phyloP scores from a whole-genome alignment of 2,797 vertebrate species.

The Cygnus olor region DNA sequence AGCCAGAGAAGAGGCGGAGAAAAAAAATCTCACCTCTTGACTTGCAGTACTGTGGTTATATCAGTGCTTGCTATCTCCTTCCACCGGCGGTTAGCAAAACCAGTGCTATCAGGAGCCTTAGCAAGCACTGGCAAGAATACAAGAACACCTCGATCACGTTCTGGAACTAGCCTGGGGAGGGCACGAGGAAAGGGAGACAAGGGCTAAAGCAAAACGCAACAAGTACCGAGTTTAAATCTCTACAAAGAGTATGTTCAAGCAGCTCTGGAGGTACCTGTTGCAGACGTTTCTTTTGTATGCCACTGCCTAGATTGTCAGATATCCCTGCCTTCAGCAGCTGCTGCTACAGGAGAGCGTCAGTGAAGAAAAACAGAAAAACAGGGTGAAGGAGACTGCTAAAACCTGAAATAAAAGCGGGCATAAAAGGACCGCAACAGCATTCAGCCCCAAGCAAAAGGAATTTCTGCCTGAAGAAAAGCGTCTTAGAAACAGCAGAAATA shows the following conservation, averaged over 20 bases:
- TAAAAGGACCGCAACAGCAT: not conserved
- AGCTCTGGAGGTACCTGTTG: not conserved
- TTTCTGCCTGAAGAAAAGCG: not conserved
- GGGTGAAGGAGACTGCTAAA: not conserved
- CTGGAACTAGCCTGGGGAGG: not conserved
- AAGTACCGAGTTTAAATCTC: not conserved
- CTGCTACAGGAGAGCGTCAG: not conserved
- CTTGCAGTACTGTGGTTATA: not conserved
- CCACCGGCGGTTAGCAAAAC: not conserved
- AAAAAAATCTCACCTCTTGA: not conserved
- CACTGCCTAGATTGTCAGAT: not conserved
- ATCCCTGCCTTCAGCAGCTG: not conserved
- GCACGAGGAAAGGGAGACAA: not conserved
- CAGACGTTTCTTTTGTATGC: rapidly evolving
- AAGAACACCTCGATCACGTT: not conserved
- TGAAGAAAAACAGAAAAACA: not conserved
- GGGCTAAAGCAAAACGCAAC: not conserved
- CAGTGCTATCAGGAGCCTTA: rapidly evolving
- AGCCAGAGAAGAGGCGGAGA: not conserved
- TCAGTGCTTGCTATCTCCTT: not conserved
- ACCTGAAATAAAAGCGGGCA: not conserved
- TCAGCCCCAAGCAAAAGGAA: not conserved
- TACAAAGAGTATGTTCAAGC: not conserved
- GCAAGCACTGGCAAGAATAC: not conserved
- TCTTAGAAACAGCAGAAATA: not conserved